Evolutionary conservation across 30 jellyfish, hydroid and myxozoan species (phyloP).

Genomic region (Chrysaora quinquecirrha): DNA sequence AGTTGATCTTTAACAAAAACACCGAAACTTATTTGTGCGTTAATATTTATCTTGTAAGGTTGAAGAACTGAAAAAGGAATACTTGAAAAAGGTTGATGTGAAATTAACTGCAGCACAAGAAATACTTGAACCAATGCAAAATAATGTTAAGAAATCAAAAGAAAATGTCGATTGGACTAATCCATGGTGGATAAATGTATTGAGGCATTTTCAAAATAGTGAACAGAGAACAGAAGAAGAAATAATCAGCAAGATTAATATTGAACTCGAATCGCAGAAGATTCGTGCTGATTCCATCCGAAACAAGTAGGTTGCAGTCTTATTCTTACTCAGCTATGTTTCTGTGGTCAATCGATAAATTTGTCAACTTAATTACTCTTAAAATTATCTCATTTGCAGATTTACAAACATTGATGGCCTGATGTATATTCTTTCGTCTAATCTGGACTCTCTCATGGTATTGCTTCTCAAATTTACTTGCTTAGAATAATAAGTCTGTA

Average conservation of each 20-base stretch:
- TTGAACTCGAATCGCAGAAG: constrained; percentile 24
- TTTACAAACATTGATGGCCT: constrained; percentile 53
- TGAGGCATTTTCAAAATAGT: background rate
- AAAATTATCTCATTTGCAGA: too few relatives aligned
- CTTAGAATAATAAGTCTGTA: background rate
- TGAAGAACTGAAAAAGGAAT: constrained; percentile 35
- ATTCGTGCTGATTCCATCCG: constrained; percentile 1
- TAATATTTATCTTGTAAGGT: constrained; percentile 12
- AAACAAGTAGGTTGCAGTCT: constrained; percentile 25
- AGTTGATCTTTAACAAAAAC: too few relatives aligned
- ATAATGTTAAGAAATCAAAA: constrained; percentile 9
- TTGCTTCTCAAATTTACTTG: background rate
- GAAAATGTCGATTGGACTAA: constrained; percentile 48
- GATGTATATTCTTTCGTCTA: constrained; percentile 16
- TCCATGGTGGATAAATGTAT: constrained; percentile 53
- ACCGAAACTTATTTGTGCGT: background rate
- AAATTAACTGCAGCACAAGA: constrained; percentile 29
- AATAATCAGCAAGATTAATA: constrained; percentile 10
- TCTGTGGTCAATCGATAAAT: too few relatives aligned
- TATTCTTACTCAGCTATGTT: too few relatives aligned
- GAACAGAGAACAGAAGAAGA: background rate
- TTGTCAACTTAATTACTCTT: too few relatives aligned
- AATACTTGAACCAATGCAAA: constrained; percentile 16
- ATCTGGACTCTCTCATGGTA: constrained; percentile 18
- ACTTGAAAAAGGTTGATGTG: constrained; percentile 29